These are phyloP conservation scores for Gymnorhina tibicen DNA, from an alignment of 2,113 vertebrate species.

Conservation along the genomic window DNA sequence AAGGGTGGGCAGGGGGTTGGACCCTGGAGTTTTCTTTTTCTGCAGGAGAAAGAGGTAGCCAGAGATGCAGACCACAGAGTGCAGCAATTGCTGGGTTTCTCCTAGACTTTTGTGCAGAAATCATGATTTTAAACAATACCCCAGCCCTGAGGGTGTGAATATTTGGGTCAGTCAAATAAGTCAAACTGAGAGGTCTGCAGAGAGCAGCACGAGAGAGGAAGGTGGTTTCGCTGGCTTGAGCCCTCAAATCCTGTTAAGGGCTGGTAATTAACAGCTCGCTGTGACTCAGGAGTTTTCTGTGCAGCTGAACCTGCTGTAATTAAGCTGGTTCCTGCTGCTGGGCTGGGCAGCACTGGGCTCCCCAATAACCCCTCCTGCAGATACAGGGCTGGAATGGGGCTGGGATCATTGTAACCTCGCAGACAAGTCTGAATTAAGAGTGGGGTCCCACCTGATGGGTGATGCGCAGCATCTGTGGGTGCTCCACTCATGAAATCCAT, in stretches of 20 bases:
- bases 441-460: background rate
- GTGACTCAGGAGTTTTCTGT: constrained; percentile 38
- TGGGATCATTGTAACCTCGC: background rate
- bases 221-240: background rate
- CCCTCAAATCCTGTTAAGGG: constrained; percentile 23
- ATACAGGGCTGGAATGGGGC: background rate
- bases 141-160: background rate
- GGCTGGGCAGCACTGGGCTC: background rate
- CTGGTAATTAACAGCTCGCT: constrained; percentile 49
- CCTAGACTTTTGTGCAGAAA: background rate
- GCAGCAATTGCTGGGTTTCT: background rate
- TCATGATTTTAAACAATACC: background rate
- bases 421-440: background rate
- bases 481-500: fast-evolving
- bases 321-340: background rate
- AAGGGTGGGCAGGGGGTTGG: background rate
- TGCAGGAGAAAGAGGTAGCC: background rate
- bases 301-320: background rate
- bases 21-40: background rate
- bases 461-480: fast-evolving
- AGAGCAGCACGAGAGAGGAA: background rate
- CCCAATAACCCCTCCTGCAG: background rate
- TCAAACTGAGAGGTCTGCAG: background rate
- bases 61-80: background rate
- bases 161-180: constrained; percentile 19